Evolutionary conservation across 2,888 invertebrate species (phyloP), one percentile per base, ranked within the genome.

Genomic region (Sepiola atlantica): DNA sequence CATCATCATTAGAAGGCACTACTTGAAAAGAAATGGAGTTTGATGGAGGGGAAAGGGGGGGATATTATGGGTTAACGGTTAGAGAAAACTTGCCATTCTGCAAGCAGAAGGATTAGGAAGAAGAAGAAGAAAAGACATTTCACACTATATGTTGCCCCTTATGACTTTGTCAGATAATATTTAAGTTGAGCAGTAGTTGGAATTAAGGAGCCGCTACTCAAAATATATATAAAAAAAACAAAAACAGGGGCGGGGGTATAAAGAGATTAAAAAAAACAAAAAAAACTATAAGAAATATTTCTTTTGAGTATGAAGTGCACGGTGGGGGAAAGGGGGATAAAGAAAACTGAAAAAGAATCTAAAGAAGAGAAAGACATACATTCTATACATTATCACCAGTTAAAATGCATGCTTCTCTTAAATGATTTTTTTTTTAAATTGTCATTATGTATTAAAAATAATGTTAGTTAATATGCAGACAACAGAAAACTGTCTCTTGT

Each of bases 81-180:
- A 77, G 32, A 77, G 77, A 77, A 77, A 77, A 77, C 77, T 77
- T 77, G 77, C 77, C n/a, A 77, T 77, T n/a, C 1, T 77, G 77
- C 77, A 77, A 77, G 77, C 77, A n/a, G 77, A 77, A 77, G 77
- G 77, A 61, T n/a, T 28, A 77, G 77, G 77, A 77, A n/a, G n/a
- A n/a, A n/a, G n/a, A 45, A 45, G 45, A 45, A 45, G n/a, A 77
- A 77, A 77, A 77, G 77, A 77, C 77, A 77, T 77, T 77, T 77
- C 77, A 77, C 77, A 77, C 77, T 77, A 77, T 77, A 77, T 77
- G 77, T 77, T 77, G 77, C 77, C 77, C 77, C 77, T 77, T 77
- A 77, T 77, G 77, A 77, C 32, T 77, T 77, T 77, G 77, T 77
- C 77, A 77, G 77, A n/a, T 77, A 77, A n/a, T 77, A 77, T 77